Base-by-base conservation (phyloP, 2,888 invertebrate genomes). In the Lithophane semibrunnea region DNA sequence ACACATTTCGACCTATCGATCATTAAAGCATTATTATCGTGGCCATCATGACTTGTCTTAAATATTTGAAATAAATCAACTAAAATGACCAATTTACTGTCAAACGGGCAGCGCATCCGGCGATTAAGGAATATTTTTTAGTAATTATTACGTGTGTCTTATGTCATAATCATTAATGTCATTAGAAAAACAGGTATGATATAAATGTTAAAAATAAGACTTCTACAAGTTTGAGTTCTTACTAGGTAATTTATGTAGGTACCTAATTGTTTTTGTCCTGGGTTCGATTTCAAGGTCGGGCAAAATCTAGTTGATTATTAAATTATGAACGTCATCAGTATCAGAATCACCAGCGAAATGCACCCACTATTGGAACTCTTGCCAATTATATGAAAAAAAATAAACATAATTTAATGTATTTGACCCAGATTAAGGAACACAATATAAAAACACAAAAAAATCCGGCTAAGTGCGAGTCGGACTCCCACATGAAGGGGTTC, bases 21-120 rank as follows among this genome's bases (percentile, higher is more conserved):
- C 65, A 56, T 82, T 77, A 75, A 65, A 12, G 61, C 0, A 63
- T 67, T 60, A 86, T 75, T 85, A 81, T 66, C 72, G 47, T 37
- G 75, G 37, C 13, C 67, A 73, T 37, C 49, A 72, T 54, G 74
- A 52, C 65, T 44, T 60, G 68, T 73, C 66, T 81, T 56, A 79
- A 78, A 79, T 81, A 84, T 86, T 76, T 71, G 47, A 79, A 61
- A 81, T 86, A 81, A 86, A 85, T 85, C 67, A 69, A 75, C 77
- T 70, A 71, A 81, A 84, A 84, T 75, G 56, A 66, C 73, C 81
- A 80, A 79, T 86, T 86, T 75, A 49, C 68, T 66, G 77, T 77
- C 76, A 86, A 83, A 80, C 29, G 67, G 37, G 73, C 56, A 47
- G 29, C 21, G 71, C 77, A 68, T 86, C 87, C 85, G 85, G 77